phyloP scores from a whole-genome alignment of 2,113 vertebrate genomes.

The Ploceus nigricollis region DNA sequence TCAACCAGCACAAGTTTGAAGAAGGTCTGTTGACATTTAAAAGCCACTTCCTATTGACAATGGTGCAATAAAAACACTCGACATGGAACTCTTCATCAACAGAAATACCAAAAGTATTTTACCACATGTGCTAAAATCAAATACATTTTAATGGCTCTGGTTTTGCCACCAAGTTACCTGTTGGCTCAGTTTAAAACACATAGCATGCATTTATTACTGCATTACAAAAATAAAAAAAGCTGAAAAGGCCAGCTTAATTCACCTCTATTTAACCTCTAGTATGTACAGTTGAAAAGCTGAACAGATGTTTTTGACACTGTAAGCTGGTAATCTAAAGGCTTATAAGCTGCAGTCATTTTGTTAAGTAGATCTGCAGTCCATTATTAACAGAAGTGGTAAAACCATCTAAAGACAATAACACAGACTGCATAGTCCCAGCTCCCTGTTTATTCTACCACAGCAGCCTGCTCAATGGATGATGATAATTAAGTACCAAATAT shows the following conservation, averaged over 20 bases:
- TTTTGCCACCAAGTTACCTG: slow-evolving; percentile 53
- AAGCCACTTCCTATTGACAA: not conserved
- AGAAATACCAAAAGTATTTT: not conserved
- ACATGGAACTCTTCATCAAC: not conserved
- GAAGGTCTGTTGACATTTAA: not conserved
- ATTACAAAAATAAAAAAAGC: slow-evolving; percentile 7
- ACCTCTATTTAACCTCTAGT: slow-evolving; percentile 89
- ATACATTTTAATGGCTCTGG: not conserved
- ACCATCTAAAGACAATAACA: slow-evolving; percentile 94
- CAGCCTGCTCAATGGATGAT: slow-evolving; percentile 93
- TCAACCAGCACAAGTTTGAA: not conserved
- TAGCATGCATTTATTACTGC: not conserved
- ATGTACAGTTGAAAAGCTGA: slow-evolving; percentile 86
- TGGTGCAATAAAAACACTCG: not conserved
- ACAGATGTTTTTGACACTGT: slow-evolving; percentile 94
- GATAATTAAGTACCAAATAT: slow-evolving; percentile 99
- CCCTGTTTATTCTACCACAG: slow-evolving; percentile 88
- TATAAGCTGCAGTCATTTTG: slow-evolving; percentile 88
- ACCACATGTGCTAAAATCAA: not conserved
- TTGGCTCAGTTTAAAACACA: slow-evolving; percentile 34
- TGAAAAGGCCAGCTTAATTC: slow-evolving; percentile 75
- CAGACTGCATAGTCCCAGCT: slow-evolving; percentile 82
- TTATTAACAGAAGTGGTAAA: slow-evolving; percentile 97
- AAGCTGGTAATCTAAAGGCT: slow-evolving; percentile 92
- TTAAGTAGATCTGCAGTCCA: slow-evolving; percentile 89